Conservation (phyloP, 2,888 invertebrate genomes). For the Tipula confusa region DNA sequence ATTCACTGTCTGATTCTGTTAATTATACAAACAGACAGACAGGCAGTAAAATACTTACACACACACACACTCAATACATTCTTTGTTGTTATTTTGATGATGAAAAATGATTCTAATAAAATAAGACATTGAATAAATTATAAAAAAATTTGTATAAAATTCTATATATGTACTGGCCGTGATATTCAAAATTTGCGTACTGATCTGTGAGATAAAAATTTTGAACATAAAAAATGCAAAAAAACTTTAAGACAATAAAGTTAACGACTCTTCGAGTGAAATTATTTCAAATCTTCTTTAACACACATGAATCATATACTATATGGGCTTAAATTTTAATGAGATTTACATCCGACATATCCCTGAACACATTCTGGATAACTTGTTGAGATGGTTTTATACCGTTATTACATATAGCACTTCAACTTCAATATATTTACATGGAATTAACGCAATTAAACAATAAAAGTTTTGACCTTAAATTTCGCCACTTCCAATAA, state of each 20-base stretch:
- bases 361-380: no score
- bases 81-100: constrained; percentile 12
- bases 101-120: constrained; percentile 20
- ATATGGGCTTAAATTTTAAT: background rate
- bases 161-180: background rate
- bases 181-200: background rate
- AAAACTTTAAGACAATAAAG: background rate
- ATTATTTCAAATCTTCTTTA: background rate
- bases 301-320: background rate
- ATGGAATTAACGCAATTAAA: background rate
- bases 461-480: background rate
- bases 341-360: background rate
- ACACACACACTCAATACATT: background rate
- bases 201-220: background rate
- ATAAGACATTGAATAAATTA: background rate
- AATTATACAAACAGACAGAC: background rate
- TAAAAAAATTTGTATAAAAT: background rate
- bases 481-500: background rate
- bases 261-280: background rate
- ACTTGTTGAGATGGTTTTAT: no score
- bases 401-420: background rate
- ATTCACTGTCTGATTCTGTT: background rate
- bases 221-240: background rate
- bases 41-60: background rate
- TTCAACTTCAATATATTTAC: background rate